Evolutionary conservation across 2,113 vertebrate genomes (phyloP), one percentile per base, ranked within the genome.

Genomic region (Dipodomys spectabilis): DNA sequence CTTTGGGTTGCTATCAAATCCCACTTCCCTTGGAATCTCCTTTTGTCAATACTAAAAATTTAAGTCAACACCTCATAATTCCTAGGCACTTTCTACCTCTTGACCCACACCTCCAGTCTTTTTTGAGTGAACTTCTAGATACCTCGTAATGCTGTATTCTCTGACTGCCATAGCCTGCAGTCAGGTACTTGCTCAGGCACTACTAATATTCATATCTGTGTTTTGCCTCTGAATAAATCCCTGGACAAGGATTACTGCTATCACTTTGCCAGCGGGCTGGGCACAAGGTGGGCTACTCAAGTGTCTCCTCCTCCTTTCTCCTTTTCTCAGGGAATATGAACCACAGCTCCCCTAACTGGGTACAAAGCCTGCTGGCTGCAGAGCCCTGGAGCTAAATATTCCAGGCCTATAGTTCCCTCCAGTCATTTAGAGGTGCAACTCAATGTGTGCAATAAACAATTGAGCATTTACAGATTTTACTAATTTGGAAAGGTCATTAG

Each of bases 401-500:
- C 49, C 60, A 53, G 73, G 16, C 2, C 0, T 11, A 39, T 44
- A 12, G 35, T 15, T 30, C 23, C 71, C 25, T n/a, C n/a, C 65
- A 71, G 87, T 30, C 79, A 44, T 16, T 86, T 19, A 67, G 80
- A 95, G 72, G 80, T 30, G 16, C 60, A 45, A 44, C 39, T 39
- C 25, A 25, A 5, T 25, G 6, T 7, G 3, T 86, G 77, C 73
- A 71, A 88, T 57, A 90, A 69, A 20, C 72, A 83, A 57, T 5
- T 19, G 69, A 93, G 39, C 90, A 84, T 75, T 77, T 78, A 74
- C 75, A 85, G 62, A 9, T 81, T 77, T 94, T 82, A 83, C 81
- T 93, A 88, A 97, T 74, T 75, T 27, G 75, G 30, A 73, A 88
- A 95, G 93, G 75, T 92, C 92, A 94, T 85, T 85, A 93, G 67